Evolutionary conservation across 2,113 vertebrate species (phyloP), one percentile per base, ranked within the genome.

Genomic region (Phoenicopterus ruber): DNA sequence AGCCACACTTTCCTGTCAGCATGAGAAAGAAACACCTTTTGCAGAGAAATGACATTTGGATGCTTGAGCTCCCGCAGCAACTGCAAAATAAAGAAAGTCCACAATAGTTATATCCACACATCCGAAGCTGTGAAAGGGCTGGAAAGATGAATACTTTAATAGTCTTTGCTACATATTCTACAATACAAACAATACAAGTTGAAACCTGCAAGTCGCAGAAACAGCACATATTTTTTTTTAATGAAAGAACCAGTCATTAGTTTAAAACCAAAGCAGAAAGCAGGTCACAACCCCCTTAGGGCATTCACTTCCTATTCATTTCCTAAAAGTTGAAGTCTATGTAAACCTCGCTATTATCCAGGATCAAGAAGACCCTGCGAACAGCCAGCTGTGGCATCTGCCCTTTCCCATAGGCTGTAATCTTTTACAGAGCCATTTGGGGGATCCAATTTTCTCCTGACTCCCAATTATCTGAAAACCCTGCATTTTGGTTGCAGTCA

Each of bases 1-100:
- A 99, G 99, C 99, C 99, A 99, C 79, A 99, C 99, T 98, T 99
- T 99, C 95, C 99, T 99, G 97, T 99, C 99, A 83, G 99, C 99
- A 38, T 99, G 99, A 90, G 99, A 99, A 96, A 99, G 98, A 98
- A 99, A 99, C 97, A 99, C 99, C 96, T 99, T 99, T 96, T 99
- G 99, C 98, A 99, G 99, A 90, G 99, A 99, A 98, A 99, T 99
- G 97, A 99, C 99, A 86, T 99, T 99, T 87, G 99, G 99, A 97
- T 99, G 99, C 97, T 99, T 99, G 96, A 99, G 98, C 97, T 99
- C 99, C 93, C 99, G 98, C 85, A 99, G 98, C 98, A 99, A 98
- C 99, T 99, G 98, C 77, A 98, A 99, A 94, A 98, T 31, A 93
- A 98, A 96, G 78, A 79, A 97, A 71, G 94, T 58, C 20, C 70